phyloP scores from a whole-genome alignment of 2,888 invertebrate species.

The Caenorhabditis parvicauda region DNA sequence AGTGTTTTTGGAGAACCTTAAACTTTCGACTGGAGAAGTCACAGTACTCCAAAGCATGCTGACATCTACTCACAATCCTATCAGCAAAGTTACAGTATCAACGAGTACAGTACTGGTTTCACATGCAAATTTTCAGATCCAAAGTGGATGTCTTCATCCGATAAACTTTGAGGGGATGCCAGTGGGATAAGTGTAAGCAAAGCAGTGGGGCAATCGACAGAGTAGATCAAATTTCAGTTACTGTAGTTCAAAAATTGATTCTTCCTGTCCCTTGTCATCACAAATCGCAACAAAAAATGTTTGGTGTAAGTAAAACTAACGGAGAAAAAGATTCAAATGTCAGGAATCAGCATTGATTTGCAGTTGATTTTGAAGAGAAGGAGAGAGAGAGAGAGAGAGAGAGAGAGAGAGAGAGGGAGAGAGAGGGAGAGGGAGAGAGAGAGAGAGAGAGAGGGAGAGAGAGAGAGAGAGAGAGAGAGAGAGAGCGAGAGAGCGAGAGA shows the following conservation, averaged over 20 bases:
- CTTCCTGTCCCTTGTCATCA: background rate
- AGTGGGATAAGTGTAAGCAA: no score
- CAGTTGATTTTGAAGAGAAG: background rate
- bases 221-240: no score
- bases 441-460: constrained; percentile 9
- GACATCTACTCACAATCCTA: no score
- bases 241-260: background rate
- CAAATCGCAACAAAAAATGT: background rate
- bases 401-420: constrained; percentile 1
- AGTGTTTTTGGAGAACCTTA: no score
- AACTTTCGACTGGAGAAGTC: no score
- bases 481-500: constrained; percentile 5
- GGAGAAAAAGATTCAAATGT: background rate
- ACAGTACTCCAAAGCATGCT: no score
- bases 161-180: no score
- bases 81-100: no score
- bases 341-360: background rate
- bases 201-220: no score
- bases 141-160: no score
- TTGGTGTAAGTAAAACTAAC: background rate
- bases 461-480: constrained; percentile 7
- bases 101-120: no score
- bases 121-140: no score
- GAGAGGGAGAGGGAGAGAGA: constrained; percentile 3
- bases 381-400: constrained; percentile 2